A percentile compares a stretch with the other conserved stretches of the same genome.
These are phyloP conservation scores for Scotopteryx bipunctaria DNA, from an alignment of 2,888 invertebrate species.

Conservation along the genomic window DNA sequence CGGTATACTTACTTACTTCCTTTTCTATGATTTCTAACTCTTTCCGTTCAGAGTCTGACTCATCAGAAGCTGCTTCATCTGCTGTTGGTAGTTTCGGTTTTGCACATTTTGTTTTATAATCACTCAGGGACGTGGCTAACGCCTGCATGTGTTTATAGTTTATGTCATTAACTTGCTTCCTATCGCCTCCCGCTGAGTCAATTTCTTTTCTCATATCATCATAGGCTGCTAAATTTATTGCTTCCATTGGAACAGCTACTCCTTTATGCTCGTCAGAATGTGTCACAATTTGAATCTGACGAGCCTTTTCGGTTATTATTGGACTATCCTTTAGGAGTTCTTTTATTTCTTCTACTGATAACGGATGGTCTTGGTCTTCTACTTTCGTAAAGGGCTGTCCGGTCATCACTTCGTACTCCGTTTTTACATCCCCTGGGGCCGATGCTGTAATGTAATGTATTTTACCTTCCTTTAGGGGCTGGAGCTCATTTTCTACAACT, in stretches of 20 bases:
- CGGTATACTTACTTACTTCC: slow-evolving; percentile 66
- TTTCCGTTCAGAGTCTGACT: slow-evolving; percentile 46
- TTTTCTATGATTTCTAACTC: slow-evolving; percentile 70
- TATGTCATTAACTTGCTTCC: slow-evolving; percentile 56
- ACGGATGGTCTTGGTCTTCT: slow-evolving; percentile 59
- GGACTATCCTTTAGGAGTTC: slow-evolving; percentile 62
- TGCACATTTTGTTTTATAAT: slow-evolving; percentile 48
- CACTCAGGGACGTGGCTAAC: slow-evolving; percentile 55
- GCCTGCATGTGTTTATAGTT: slow-evolving; percentile 69
- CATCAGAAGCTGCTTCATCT: slow-evolving; percentile 39
- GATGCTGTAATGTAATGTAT: slow-evolving; percentile 70
- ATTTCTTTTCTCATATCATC: slow-evolving; percentile 59
- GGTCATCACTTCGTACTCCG: slow-evolving; percentile 75
- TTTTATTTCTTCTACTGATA: slow-evolving; percentile 61
- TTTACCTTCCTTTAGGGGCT: slow-evolving; percentile 49
- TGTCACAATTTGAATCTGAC: slow-evolving; percentile 69
- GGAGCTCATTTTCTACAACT: slow-evolving; percentile 70
- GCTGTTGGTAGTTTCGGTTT: slow-evolving; percentile 7
- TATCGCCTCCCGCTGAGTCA: slow-evolving; percentile 56
- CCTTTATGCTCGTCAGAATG: slow-evolving; percentile 48
- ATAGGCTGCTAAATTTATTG: slow-evolving; percentile 59
- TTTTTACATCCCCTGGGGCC: slow-evolving; percentile 55
- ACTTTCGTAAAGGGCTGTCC: slow-evolving; percentile 74
- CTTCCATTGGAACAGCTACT: slow-evolving; percentile 58
- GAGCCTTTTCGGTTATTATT: slow-evolving; percentile 68